Evolutionary conservation across 2,113 vertebrate genomes (phyloP).

Genomic region (Pampusana beccarii): DNA sequence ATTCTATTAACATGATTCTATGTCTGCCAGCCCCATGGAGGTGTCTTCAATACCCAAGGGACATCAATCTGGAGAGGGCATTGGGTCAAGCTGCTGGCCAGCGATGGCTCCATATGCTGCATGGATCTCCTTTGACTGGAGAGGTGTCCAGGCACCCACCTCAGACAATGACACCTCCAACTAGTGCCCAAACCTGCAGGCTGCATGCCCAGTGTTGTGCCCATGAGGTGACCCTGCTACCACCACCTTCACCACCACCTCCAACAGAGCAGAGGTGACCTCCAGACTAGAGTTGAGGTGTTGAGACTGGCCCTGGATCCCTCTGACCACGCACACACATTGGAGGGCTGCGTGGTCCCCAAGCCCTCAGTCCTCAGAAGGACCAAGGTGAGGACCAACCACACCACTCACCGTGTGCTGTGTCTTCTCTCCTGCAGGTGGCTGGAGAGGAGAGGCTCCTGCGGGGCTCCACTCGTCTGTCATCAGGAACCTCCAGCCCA

Average conservation of each 20-base stretch:
- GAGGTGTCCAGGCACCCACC: not conserved
- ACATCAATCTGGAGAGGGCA: not conserved
- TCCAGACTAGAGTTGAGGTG: not conserved
- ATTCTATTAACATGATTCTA: no score
- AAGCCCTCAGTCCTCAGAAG: not conserved
- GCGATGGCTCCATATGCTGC: not conserved
- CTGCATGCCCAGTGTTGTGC: no score
- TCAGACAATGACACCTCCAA: not conserved
- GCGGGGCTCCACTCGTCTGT: slow-evolving; percentile 60
- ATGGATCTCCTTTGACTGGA: not conserved
- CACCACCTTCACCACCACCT: not conserved
- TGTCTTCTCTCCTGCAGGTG: slow-evolving; percentile 31
- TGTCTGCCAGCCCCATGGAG: not conserved
- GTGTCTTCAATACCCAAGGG: not conserved
- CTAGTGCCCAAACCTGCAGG: not conserved
- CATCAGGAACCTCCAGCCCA: slow-evolving; percentile 51
- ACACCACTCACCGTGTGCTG: not conserved
- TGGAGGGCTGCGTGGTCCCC: not conserved
- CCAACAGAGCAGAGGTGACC: not conserved
- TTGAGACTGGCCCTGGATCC: not conserved
- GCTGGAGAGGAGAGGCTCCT: slow-evolving; percentile 60
- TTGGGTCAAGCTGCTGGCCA: not conserved
- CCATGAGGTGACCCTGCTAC: not conserved
- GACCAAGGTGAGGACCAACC: not conserved
- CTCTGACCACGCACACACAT: fast-evolving